phyloP scores from a whole-genome alignment of 2,113 vertebrate species.

The Macaca mulatta region DNA sequence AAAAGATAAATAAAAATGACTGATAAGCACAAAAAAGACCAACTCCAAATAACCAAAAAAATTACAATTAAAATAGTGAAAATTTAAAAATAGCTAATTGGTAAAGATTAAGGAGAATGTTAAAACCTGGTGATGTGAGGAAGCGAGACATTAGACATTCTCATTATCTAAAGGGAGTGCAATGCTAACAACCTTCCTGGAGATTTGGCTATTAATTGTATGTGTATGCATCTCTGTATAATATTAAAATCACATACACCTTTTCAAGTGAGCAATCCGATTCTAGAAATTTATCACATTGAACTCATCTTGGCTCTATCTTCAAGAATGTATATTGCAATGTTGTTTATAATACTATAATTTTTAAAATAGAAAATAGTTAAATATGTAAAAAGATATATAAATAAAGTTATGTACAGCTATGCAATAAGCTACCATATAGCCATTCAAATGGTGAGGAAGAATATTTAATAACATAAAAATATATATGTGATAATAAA shows the following conservation, averaged over 20 bases:
- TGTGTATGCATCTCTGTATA: neutral
- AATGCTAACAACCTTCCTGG: neutral
- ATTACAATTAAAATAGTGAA: neutral
- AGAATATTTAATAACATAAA: neutral
- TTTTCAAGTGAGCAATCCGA: neutral
- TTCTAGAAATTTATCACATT: neutral
- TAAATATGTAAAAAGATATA: neutral
- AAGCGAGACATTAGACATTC: neutral
- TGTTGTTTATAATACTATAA: neutral
- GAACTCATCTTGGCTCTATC: neutral
- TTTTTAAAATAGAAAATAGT: neutral
- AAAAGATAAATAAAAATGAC: neutral
- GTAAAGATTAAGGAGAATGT: neutral
- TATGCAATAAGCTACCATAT: neutral
- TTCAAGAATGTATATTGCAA: neutral
- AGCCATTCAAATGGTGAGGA: neutral
- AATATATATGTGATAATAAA: neutral
- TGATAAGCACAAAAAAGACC: neutral
- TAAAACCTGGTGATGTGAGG: neutral
- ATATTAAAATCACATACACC: neutral
- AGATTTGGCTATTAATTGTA: neutral
- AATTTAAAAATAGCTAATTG: neutral
- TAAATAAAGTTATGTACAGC: neutral
- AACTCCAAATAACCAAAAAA: neutral
- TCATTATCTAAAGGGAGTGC: neutral